Evolutionary conservation across 2,797 vertebrate species (phyloP).

Genomic region (Chaunax sp.): DNA sequence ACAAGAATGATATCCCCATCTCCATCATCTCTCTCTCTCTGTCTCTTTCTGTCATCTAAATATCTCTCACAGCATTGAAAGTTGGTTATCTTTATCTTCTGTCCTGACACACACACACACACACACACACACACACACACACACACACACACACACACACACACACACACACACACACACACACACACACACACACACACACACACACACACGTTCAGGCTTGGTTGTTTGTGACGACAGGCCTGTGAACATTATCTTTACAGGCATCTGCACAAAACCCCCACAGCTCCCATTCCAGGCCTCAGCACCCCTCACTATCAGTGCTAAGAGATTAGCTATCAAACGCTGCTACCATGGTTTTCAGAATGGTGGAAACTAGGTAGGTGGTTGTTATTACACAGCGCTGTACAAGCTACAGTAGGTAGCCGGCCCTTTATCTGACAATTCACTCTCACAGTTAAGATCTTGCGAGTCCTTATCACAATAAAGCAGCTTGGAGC

Average conservation of each 20-base stretch:
- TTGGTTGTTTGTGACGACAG: conserved; percentile 61
- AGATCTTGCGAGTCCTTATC: conserved; percentile 53
- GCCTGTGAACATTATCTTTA: conserved; percentile 54
- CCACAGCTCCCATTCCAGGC: conserved; percentile 46
- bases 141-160: conserved; percentile 6
- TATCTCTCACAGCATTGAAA: conserved; percentile 28
- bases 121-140: no score
- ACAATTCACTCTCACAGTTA: conserved; percentile 40
- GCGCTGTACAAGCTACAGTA: conserved; percentile 21
- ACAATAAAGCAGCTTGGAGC: conserved; percentile 27
- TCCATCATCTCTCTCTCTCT: neutral
- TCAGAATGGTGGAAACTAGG: conserved; percentile 25
- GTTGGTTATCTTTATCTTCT: conserved; percentile 55
- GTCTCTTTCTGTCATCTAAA: conserved; percentile 31
- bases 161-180: neutral
- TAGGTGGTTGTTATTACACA: conserved; percentile 44
- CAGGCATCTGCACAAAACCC: conserved; percentile 51
- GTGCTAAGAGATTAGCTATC: conserved; percentile 59
- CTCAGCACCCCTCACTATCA: conserved; percentile 57
- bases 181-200: no score
- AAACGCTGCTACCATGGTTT: conserved; percentile 38
- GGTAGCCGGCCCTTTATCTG: conserved; percentile 39
- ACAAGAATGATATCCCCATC: conserved; percentile 43
- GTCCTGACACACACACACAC: conserved; percentile 12
- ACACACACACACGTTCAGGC: conserved; percentile 27